Evolutionary conservation across 2,888 invertebrate genomes (phyloP).

Genomic region (Chloromyia formosa): DNA sequence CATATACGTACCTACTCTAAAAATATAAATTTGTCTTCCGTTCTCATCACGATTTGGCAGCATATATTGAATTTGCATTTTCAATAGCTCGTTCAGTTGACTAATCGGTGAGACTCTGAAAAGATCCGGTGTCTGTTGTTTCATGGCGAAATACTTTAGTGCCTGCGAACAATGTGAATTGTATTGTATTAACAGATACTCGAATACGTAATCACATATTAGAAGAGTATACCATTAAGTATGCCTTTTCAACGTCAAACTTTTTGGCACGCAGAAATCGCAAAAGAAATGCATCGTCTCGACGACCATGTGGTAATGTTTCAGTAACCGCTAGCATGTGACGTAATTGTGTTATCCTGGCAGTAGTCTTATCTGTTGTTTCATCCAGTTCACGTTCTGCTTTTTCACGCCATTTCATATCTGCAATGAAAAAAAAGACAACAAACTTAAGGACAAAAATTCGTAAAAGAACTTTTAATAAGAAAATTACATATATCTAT

Average conservation of each 20-base stretch:
- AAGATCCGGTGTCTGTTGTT: slow-evolving; percentile 63
- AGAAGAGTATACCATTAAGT: slow-evolving; percentile 60
- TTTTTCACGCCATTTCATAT: slow-evolving; percentile 49
- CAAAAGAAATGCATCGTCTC: slow-evolving; percentile 67
- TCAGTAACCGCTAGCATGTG: slow-evolving; percentile 44
- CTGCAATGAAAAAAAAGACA: slow-evolving; percentile 36
- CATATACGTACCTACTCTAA: slow-evolving; percentile 62
- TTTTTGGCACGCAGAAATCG: slow-evolving; percentile 69
- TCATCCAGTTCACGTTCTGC: slow-evolving; percentile 51
- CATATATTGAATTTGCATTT: slow-evolving; percentile 64
- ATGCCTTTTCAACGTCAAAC: slow-evolving; percentile 65
- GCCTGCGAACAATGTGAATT: neutral
- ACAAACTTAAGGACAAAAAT: too few species aligned
- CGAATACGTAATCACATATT: neutral
- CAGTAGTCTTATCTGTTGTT: slow-evolving; percentile 42
- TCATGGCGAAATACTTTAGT: slow-evolving; percentile 62
- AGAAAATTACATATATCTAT: too few species aligned
- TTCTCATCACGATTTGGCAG: slow-evolving; percentile 61
- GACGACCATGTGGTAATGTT: slow-evolving; percentile 58
- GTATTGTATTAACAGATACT: neutral
- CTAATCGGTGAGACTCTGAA: slow-evolving; percentile 62
- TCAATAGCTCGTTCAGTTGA: slow-evolving; percentile 59
- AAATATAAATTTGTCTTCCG: slow-evolving; percentile 63
- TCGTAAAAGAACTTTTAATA: too few species aligned
- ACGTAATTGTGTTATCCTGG: slow-evolving; percentile 47